Percentiles rank a stretch among this genome's conserved stretches.
Evolutionary conservation across 1,140 invertebrate species (phyloP).

Genomic region (Meloidogyne floridensis): DNA sequence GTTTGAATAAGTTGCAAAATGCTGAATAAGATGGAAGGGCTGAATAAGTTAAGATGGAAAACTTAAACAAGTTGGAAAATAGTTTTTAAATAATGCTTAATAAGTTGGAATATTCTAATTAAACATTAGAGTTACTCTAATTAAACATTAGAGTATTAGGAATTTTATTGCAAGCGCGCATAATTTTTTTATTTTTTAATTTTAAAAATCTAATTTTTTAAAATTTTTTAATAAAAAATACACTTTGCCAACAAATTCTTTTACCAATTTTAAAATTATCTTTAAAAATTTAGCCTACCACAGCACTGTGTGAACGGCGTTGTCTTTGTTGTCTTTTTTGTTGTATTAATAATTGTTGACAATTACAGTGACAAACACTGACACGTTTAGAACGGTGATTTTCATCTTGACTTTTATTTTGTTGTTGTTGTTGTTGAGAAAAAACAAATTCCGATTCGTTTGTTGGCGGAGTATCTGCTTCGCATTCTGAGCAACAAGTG

Average conservation of each 20-base stretch:
- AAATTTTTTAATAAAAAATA: neutral
- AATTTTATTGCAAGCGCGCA: too few relatives aligned
- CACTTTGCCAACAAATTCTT: constrained; percentile 18
- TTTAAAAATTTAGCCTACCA: neutral
- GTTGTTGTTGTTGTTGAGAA: neutral
- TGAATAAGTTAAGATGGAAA: too few relatives aligned
- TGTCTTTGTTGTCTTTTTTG: constrained; percentile 8
- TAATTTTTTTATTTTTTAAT: neutral
- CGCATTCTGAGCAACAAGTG: constrained; percentile 31
- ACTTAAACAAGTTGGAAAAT: too few relatives aligned
- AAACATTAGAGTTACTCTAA: too few relatives aligned
- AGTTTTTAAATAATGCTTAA: too few relatives aligned
- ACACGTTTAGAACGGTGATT: constrained; percentile 12
- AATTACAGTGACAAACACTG: constrained; percentile 8
- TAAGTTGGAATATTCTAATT: too few relatives aligned
- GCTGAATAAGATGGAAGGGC: too few relatives aligned
- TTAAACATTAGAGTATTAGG: too few relatives aligned
- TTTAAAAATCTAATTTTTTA: constrained; percentile 6
- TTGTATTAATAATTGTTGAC: neutral
- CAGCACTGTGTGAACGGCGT: constrained; percentile 21
- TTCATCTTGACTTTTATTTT: neutral
- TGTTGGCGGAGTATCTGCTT: constrained; percentile 38
- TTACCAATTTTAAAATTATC: neutral
- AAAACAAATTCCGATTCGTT: constrained; percentile 34
- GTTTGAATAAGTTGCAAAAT: too few relatives aligned